Evolutionary conservation across 1,140 invertebrate species (phyloP), one percentile per base, ranked within the genome.

Genomic region (Drosophila nigrodunni): DNA sequence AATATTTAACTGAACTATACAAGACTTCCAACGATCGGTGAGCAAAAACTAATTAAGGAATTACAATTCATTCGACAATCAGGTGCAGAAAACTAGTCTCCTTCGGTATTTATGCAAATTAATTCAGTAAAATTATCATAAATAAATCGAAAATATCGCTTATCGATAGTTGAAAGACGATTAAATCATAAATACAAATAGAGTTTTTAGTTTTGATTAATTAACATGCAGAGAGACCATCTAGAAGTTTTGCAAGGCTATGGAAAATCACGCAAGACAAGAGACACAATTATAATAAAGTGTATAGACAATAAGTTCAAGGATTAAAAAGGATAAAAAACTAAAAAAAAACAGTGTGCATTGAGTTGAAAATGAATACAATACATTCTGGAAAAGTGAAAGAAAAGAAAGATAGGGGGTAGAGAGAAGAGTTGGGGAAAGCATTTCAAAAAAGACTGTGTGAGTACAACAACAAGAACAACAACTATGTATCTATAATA

Each of bases 401-500:
- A 13, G 49, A 34, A 10, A 35, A 3, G 1, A 47, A 11, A 46
- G 46, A 34, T 35, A 10, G 64, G 47, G 37, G 34, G 8, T 21
- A 49, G 21, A 62, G 47, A 59, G 44, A 50, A 18, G 60, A 50
- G 49, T 64, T 11, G 44, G 30, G 35, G 25, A 43, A 68, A 15
- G 15, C 41, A 58, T 69, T 62, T 52, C 50, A 69, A 72, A 75
- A 30, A 64, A 64, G 55, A 58, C 39, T 58, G 47, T 89, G 80
- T 86, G 76, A 74, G 68, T 88, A 89, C 85, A 89, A 89, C 85
- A 89, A 89, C 85, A 89, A 89, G 85, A 89, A 89, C 85, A 89
- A 89, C 85, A 89, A 89, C 85, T 89, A 89, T 89, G 77, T 89
- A 89, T 85, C 83, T 88, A 89, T 88, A 74, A 85, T 88, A 77